Evolutionary conservation across 2,113 vertebrate species (phyloP).

Genomic region (Ardeotis arabs): DNA sequence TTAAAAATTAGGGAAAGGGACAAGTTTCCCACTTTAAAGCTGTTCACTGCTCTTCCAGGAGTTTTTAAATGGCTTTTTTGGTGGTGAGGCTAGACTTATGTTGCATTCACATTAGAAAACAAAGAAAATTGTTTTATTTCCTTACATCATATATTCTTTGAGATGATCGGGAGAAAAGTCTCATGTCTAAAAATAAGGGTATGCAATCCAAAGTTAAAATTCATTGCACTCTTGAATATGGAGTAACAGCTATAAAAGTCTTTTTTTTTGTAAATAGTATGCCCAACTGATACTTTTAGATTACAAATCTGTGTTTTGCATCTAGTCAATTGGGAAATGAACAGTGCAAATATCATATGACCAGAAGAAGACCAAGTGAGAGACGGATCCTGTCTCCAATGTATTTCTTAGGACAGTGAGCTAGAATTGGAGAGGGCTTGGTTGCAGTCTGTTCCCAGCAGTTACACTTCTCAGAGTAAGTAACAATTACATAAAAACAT

Average conservation of each 20-base stretch:
- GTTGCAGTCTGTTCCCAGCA: not conserved
- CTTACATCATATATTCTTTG: not conserved
- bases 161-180: not conserved
- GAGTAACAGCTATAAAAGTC: not conserved
- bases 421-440: not conserved
- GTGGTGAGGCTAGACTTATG: not conserved
- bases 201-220: not conserved
- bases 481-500: not conserved
- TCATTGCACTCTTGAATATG: not conserved
- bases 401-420: not conserved
- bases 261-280: not conserved
- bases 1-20: conserved; percentile 53
- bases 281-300: not conserved
- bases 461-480: not conserved
- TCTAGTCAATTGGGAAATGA: not conserved
- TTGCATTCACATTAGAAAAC: not conserved
- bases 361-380: not conserved
- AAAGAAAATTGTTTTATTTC: not conserved
- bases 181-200: not conserved
- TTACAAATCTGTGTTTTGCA: not conserved
- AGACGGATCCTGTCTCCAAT: not conserved
- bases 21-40: conserved; percentile 44
- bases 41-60: conserved; percentile 32
- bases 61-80: conserved; percentile 30
- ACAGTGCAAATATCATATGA: not conserved